These are phyloP conservation scores for Scatophagus argus DNA, from an alignment of 2,113 vertebrate genomes.

Conservation along the genomic window DNA sequence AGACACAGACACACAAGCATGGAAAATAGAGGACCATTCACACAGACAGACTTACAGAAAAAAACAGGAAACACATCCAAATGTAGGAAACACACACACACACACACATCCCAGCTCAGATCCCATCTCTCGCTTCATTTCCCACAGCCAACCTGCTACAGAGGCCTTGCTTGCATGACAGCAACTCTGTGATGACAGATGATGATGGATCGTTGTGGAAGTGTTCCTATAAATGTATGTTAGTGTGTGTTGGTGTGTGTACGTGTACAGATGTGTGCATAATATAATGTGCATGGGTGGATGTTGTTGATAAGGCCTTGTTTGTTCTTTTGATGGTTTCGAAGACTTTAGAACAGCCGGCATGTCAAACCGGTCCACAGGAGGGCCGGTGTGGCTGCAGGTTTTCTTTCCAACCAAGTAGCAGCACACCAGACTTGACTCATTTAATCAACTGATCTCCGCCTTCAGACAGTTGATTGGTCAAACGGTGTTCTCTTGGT, in stretches of 20 bases:
- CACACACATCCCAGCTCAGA: neutral
- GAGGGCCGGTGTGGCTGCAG: no score
- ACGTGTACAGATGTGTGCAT: neutral
- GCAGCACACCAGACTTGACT: no score
- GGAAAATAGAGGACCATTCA: slow-evolving; percentile 20
- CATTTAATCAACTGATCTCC: no score
- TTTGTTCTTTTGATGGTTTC: slow-evolving; percentile 31
- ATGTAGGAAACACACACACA: neutral
- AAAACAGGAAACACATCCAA: slow-evolving; percentile 8
- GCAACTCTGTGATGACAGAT: slow-evolving; percentile 38
- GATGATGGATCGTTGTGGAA: slow-evolving; percentile 31
- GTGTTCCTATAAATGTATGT: neutral
- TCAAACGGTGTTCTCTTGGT: no score
- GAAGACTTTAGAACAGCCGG: slow-evolving; percentile 1
- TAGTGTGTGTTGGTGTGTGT: neutral
- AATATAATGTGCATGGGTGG: neutral
- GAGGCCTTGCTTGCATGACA: slow-evolving; percentile 43
- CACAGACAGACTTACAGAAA: neutral
- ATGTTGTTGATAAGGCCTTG: slow-evolving; percentile 9
- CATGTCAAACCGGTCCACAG: no score
- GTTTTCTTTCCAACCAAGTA: no score
- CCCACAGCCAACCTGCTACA: slow-evolving; percentile 45
- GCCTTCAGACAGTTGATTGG: no score
- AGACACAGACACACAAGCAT: neutral
- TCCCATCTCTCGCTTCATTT: slow-evolving; percentile 55